phyloP scores from a whole-genome alignment of 2,797 vertebrate genomes.

The Myiotriccus ornatus region DNA sequence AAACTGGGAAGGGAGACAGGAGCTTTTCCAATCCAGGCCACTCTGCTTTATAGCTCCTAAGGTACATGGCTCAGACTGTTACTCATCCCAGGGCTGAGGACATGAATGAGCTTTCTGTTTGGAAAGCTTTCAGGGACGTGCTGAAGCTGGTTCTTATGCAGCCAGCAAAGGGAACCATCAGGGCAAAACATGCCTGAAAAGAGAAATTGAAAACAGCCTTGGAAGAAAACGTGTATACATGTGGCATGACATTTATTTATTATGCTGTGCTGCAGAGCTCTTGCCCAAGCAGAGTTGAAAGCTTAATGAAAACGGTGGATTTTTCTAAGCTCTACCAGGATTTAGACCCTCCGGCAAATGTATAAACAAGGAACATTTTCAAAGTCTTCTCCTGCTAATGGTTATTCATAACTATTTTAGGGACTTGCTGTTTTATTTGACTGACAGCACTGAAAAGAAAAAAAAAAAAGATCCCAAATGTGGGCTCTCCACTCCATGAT shows the following conservation, averaged over 20 bases:
- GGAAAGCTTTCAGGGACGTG: slow-evolving; percentile 32
- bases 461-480: not conserved
- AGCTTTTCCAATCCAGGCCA: not conserved
- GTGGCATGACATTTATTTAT: slow-evolving; percentile 68
- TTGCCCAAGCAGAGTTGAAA: slow-evolving; percentile 58
- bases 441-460: slow-evolving; percentile 18
- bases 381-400: slow-evolving; percentile 36
- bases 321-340: slow-evolving; percentile 52
- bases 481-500: not conserved
- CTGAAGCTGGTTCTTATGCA: slow-evolving; percentile 10
- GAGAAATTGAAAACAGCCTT: slow-evolving; percentile 65
- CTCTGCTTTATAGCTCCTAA: slow-evolving; percentile 22
- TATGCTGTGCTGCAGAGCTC: slow-evolving; percentile 33
- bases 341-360: slow-evolving; percentile 34
- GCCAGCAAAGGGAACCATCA: slow-evolving; percentile 39
- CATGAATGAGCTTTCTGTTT: slow-evolving; percentile 44
- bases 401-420: slow-evolving; percentile 53
- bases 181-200: slow-evolving; percentile 35
- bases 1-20: not conserved
- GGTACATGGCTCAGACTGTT: slow-evolving; percentile 23
- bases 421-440: slow-evolving; percentile 32
- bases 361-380: slow-evolving; percentile 53
- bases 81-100: not conserved
- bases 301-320: slow-evolving; percentile 26
- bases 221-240: slow-evolving; percentile 48